Evolutionary conservation across 30 jellyfish, hydroid and myxozoan genomes (phyloP).

Genomic region (Sanderia malayensis): DNA sequence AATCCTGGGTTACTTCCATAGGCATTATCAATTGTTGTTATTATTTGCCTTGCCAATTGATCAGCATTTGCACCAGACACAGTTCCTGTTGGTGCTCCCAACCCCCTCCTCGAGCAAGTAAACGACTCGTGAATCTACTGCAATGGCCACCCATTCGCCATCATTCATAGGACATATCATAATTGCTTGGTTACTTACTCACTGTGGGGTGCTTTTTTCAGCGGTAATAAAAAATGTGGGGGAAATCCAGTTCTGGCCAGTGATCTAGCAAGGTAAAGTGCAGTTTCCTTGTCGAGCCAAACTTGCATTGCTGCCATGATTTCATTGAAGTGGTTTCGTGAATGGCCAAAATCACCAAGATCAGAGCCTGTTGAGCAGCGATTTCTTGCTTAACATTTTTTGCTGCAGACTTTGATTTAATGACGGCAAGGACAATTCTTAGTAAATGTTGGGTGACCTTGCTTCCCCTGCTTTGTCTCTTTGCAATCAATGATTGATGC

Average conservation of each 20-base stretch:
- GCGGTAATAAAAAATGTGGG: constrained; percentile 17
- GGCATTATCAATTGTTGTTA: constrained; percentile 7
- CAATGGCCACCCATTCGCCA: constrained; percentile 20
- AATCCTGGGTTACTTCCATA: constrained; percentile 9
- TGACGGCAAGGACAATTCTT: too few relatives aligned
- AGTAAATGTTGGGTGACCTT: too few relatives aligned
- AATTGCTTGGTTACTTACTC: constrained; percentile 20
- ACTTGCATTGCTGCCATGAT: too few relatives aligned
- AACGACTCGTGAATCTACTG: constrained; percentile 21
- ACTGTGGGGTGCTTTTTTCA: constrained; percentile 26
- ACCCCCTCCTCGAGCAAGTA: not conserved
- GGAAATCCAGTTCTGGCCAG: constrained; percentile 18
- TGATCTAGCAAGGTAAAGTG: constrained; percentile 20
- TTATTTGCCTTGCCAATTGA: constrained; percentile 15
- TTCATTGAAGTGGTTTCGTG: too few relatives aligned
- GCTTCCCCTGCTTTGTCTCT: too few relatives aligned
- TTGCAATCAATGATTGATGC: too few relatives aligned
- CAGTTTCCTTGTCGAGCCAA: constrained; percentile 32
- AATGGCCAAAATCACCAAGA: too few relatives aligned
- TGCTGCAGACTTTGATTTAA: too few relatives aligned
- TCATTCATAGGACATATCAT: constrained; percentile 28
- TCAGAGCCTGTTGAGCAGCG: too few relatives aligned
- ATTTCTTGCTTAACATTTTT: too few relatives aligned
- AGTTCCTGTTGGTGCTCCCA: constrained; percentile 6
- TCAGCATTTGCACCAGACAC: constrained; percentile 27